These are phyloP conservation scores for Sebastes miniatus DNA, from an alignment of 2,797 vertebrate species.

Conservation along the genomic window DNA sequence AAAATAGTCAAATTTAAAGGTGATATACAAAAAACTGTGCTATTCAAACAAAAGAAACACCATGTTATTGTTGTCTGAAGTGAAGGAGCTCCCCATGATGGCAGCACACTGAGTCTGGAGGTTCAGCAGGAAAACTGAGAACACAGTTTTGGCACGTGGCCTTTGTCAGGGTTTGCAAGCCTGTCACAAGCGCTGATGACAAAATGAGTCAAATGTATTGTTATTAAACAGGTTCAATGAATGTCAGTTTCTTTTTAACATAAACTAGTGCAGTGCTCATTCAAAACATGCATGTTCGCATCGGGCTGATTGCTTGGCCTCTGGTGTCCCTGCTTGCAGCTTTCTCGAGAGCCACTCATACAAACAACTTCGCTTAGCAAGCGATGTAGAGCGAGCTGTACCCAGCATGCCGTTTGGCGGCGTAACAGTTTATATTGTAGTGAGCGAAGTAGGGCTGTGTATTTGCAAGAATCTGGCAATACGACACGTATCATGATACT, in stretches of 20 bases:
- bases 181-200: background rate
- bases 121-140: background rate
- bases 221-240: background rate
- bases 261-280: background rate
- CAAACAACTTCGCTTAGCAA: background rate
- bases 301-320: background rate
- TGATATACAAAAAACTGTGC: background rate
- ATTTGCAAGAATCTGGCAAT: too few relatives aligned
- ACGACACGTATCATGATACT: too few relatives aligned
- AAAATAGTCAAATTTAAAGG: background rate
- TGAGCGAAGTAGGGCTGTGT: too few relatives aligned
- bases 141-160: background rate
- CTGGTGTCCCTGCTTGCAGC: too few relatives aligned
- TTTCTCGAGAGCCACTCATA: background rate
- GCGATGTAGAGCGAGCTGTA: background rate
- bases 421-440: too few relatives aligned
- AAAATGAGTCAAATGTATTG: background rate
- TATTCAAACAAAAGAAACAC: background rate
- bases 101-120: background rate
- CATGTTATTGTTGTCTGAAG: background rate
- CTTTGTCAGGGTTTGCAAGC: background rate
- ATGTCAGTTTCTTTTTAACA: background rate
- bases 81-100: background rate
- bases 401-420: background rate
- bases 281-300: background rate